phyloP scores from a whole-genome alignment of 2,113 vertebrate genomes.

The Hepsetus odoe region DNA sequence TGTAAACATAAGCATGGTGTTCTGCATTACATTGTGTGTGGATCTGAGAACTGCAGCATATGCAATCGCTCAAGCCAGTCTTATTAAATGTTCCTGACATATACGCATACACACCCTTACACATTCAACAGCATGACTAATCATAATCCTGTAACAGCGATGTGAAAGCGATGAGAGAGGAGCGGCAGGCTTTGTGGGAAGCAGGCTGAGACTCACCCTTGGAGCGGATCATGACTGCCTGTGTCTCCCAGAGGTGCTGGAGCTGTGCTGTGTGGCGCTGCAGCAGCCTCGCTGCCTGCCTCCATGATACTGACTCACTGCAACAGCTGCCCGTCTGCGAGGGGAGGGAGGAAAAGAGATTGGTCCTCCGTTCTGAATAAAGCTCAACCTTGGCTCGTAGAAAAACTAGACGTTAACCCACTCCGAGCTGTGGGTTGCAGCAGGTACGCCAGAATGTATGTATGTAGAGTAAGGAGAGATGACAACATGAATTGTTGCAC shows the following conservation, averaged over 20 bases:
- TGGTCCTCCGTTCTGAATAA: slow-evolving; percentile 28
- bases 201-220: slow-evolving; percentile 69
- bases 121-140: slow-evolving; percentile 36
- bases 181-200: background rate
- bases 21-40: background rate
- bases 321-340: slow-evolving; percentile 71
- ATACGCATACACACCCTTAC: slow-evolving; percentile 6
- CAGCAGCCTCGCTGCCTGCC: slow-evolving; percentile 74
- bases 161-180: background rate
- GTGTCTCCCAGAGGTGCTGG: slow-evolving; percentile 69
- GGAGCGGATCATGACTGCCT: slow-evolving; percentile 72
- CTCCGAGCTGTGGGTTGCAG: slow-evolving; percentile 44
- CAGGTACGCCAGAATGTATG: background rate
- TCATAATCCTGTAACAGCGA: slow-evolving; percentile 4
- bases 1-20: slow-evolving; percentile 14
- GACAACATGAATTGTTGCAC: too few relatives aligned
- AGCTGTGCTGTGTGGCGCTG: slow-evolving; percentile 73
- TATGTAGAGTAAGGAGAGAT: too few relatives aligned
- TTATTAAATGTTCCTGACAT: slow-evolving; percentile 17
- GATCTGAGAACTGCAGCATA: slow-evolving; percentile 25
- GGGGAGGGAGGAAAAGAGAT: slow-evolving; percentile 52
- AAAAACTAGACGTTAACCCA: slow-evolving; percentile 64
- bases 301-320: slow-evolving; percentile 76
- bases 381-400: slow-evolving; percentile 51
- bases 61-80: slow-evolving; percentile 5